These are phyloP conservation scores for Amphilophus citrinellus DNA, from an alignment of 2,113 vertebrate genomes.

Conservation along the genomic window DNA sequence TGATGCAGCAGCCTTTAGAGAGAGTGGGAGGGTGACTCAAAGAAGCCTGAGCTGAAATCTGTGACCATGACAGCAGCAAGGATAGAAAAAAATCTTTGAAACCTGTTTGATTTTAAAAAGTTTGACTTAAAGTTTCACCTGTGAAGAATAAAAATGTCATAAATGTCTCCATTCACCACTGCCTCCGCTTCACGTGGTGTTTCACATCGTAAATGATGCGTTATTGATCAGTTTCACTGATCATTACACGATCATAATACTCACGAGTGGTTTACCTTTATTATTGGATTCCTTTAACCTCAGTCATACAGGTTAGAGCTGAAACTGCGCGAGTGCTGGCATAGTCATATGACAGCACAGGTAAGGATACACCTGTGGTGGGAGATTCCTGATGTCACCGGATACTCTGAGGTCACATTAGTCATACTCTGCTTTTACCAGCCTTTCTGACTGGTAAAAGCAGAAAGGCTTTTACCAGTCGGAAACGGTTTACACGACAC, in stretches of 20 bases:
- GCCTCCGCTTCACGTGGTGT: not conserved
- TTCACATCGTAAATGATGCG: not conserved
- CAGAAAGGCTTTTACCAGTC: too few relatives aligned
- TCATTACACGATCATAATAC: too few relatives aligned
- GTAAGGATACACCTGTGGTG: not conserved
- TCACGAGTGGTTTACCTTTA: not conserved
- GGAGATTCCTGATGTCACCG: not conserved
- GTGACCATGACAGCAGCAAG: not conserved
- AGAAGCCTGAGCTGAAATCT: fast-evolving
- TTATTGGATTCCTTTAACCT: not conserved
- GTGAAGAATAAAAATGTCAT: too few relatives aligned
- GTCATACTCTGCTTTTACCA: not conserved
- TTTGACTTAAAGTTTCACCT: not conserved
- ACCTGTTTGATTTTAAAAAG: too few relatives aligned
- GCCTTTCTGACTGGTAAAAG: not conserved
- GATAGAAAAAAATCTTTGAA: not conserved
- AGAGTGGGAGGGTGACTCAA: too few relatives aligned
- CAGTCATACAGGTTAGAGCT: not conserved
- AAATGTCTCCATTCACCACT: too few relatives aligned
- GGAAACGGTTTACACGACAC: too few relatives aligned
- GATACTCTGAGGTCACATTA: too few relatives aligned
- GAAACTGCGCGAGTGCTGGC: not conserved
- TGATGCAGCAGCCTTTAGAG: not conserved
- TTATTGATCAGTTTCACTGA: not conserved
- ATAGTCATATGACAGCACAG: not conserved